Evolutionary conservation across 2,888 invertebrate genomes (phyloP), one percentile per base, ranked within the genome.

Genomic region (Flexamia atlantica): DNA sequence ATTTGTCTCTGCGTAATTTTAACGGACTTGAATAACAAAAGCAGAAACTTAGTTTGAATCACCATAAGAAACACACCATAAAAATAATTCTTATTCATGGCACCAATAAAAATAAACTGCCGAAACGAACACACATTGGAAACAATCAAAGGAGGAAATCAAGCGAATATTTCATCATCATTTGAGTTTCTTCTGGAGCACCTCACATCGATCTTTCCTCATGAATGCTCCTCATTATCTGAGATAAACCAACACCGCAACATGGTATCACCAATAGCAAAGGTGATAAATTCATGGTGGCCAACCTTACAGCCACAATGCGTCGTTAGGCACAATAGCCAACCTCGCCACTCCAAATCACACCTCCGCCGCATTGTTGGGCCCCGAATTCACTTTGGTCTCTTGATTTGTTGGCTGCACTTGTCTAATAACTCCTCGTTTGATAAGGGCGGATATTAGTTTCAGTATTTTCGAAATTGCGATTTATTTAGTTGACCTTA

Each of bases 241-340:
- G 72, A 50, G 30, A n/a, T 79, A 79, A 79, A 79, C 79, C 57
- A 79, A 79, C 79, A 79, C 36, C 76, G 28, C 46, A 28, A 76
- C 57, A 32, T 20, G 46, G 57, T 50, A 79, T 79, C 28, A 50
- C 46, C 79, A 50, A 57, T 50, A 36, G 79, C 79, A 79, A 79
- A 30, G 57, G 79, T 57, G 79, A 79, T 79, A 79, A 79, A 79
- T 76, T 28, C 28, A 79, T 25, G 57, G 79, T 79, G 57, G 79
- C 79, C 79, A 79, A 79, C 76, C 36, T n/a, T 42, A 76, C 30
- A 30, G 36, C 50, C 32, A 79, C 79, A 79, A 79, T 79, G 57
- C 79, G 57, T 79, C 79, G 79, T 79, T 79, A 79, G 57, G 17
- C 53, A 57, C 79, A 76, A 79, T 79, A n/a, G 79, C 57, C 79